Base-by-base conservation (phyloP, 2,888 invertebrate genomes). In the Phragmatobia fuliginosa region DNA sequence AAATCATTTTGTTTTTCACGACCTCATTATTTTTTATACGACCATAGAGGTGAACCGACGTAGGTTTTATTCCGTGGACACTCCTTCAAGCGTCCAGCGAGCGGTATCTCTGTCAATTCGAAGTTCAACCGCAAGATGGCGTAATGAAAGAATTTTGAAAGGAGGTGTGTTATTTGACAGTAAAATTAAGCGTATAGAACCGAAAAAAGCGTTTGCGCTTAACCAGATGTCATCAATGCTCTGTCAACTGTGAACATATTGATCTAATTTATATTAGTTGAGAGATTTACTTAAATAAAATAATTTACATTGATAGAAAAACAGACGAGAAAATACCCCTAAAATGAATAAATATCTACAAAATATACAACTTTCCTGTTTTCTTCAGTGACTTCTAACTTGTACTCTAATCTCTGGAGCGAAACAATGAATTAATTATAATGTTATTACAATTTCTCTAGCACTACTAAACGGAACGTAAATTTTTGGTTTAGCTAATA, bases 401-500 rank as follows among this genome's bases (percentile, higher is more conserved):
- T 28, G 56, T 28, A 56, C 6, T 6, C 28, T 56, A 56, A 16
- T 28, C 61, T 16, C 38, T 28, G 38, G 25, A 38, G 41, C 28
- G 21, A 31, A 21, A 41, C 62, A 10, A 41, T 41, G 7, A 49
- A 32, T 63, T 45, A 49, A 45, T 49, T 49, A 32, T 16, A 32
- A 32, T 16, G 28, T 31, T 18, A 28, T 38, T 36, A 62, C 10
- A 31, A 52, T 56, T 56, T 56, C 28, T 56, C 56, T 56, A 25
- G 36, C 18, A 31, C 33, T 25, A 62, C 28, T 16, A 70, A 62
- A 45, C 21, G 67, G 63, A 49, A 69, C 70, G 65, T 67, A 41
- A 63, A 68, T 36, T 74, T 74, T 32, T 38, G 36, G 60, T 67
- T 66, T 75, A 72, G 79, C 74, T 77, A 76, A 78, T 67, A 74